Evolutionary conservation across 1,140 invertebrate genomes (phyloP).

Genomic region (Papilio glaucus): DNA sequence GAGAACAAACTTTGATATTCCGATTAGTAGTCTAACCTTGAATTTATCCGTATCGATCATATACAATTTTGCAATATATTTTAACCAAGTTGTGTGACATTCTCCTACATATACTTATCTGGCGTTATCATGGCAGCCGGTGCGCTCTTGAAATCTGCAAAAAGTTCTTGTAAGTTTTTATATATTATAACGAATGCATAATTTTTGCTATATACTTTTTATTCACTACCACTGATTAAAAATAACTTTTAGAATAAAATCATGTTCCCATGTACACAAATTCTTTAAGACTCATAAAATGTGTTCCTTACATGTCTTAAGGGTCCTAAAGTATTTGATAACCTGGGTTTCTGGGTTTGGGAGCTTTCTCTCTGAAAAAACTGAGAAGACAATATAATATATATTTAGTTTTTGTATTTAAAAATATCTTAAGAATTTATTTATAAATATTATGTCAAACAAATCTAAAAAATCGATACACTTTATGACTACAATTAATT

Average conservation of each 20-base stretch:
- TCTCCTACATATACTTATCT: slow-evolving; percentile 13
- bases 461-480: background rate
- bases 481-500: background rate
- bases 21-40: slow-evolving; percentile 19
- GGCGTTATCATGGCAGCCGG: slow-evolving; percentile 56
- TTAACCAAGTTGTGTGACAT: slow-evolving; percentile 18
- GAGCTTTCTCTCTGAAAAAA: no score
- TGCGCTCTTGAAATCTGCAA: slow-evolving; percentile 59
- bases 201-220: no score
- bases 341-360: no score
- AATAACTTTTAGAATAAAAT: no score
- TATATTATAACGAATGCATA: background rate
- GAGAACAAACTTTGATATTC: background rate
- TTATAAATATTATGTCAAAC: background rate
- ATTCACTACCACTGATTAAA: no score
- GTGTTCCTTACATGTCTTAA: no score
- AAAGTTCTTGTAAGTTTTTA: slow-evolving; percentile 58
- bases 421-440: background rate
- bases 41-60: slow-evolving; percentile 22
- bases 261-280: no score
- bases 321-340: no score
- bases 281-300: no score
- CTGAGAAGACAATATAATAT: no score
- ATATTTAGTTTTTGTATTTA: background rate
- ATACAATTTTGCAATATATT: slow-evolving; percentile 21